Evolutionary conservation across 2,888 invertebrate species (phyloP).

Genomic region (Sesamia inferens): DNA sequence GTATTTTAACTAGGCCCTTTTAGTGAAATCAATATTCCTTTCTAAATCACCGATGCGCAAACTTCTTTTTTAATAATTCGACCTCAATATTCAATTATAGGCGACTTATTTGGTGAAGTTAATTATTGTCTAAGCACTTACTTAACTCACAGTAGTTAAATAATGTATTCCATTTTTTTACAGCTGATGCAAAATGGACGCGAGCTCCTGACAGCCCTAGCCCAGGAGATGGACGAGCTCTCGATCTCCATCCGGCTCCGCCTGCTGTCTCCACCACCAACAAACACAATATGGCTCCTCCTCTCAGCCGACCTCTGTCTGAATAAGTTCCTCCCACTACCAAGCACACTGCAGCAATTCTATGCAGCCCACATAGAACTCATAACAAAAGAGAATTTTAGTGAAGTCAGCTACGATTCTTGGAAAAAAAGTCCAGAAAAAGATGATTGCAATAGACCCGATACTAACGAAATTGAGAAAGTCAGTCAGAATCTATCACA

Average conservation of each 20-base stretch:
- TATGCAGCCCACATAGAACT: conserved; percentile 85
- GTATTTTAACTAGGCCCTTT: too few relatives aligned
- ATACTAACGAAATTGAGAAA: conserved; percentile 73
- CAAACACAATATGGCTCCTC: conserved; percentile 84
- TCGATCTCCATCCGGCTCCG: conserved; percentile 83
- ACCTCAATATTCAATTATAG: too few relatives aligned
- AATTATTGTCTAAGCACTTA: too few relatives aligned
- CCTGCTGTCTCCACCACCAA: conserved; percentile 79
- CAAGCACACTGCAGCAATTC: conserved; percentile 85
- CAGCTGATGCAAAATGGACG: conserved; percentile 88
- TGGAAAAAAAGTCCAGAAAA: conserved; percentile 85
- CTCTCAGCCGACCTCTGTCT: conserved; percentile 84
- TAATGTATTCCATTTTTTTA: neutral
- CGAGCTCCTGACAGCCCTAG: conserved; percentile 80
- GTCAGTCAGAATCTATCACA: conserved; percentile 78
- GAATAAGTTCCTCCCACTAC: conserved; percentile 85
- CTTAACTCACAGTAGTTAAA: too few relatives aligned
- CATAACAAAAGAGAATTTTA: conserved; percentile 80
- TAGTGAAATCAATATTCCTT: too few relatives aligned
- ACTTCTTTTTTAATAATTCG: too few relatives aligned
- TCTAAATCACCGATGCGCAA: too few relatives aligned
- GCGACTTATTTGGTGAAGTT: too few relatives aligned
- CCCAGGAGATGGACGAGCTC: conserved; percentile 83
- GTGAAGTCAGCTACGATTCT: conserved; percentile 85
- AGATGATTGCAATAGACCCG: conserved; percentile 47